These are phyloP conservation scores for Euglossa dilemma DNA, from an alignment of 1,140 invertebrate species.

Conservation along the genomic window DNA sequence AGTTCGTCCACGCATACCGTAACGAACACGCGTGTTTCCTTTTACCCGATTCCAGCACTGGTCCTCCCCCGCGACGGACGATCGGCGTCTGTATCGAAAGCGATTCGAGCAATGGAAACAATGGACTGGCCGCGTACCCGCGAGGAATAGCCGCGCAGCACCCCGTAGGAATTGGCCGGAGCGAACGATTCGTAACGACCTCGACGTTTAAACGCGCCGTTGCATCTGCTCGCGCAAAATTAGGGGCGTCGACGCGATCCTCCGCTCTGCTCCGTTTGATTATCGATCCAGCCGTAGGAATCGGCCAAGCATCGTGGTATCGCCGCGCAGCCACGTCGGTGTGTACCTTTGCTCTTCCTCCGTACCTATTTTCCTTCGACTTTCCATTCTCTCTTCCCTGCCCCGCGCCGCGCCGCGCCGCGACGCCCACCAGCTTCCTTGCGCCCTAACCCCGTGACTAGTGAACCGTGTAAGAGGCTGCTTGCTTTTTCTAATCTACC, in stretches of 20 bases:
- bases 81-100: neutral
- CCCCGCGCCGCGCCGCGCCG: neutral
- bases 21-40: neutral
- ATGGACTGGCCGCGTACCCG: neutral
- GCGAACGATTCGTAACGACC: neutral
- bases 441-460: slow-evolving; percentile 43
- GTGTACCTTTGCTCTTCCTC: slow-evolving; percentile 21
- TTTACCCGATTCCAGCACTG: neutral
- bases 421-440: neutral
- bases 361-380: slow-evolving; percentile 2
- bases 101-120: neutral
- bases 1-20: no score
- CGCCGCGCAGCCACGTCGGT: neutral
- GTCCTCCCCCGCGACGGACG: neutral
- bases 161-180: neutral
- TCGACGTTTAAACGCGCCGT: neutral
- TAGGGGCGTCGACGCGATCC: slow-evolving; percentile 26
- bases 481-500: slow-evolving; percentile 73
- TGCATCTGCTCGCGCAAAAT: slow-evolving; percentile 15
- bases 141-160: neutral
- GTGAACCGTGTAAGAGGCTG: slow-evolving; percentile 69
- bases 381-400: slow-evolving; percentile 39
- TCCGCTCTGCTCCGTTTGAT: slow-evolving; percentile 37
- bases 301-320: slow-evolving; percentile 38
- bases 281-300: slow-evolving; percentile 46